Evolutionary conservation across 1,140 invertebrate species (phyloP).

Genomic region (Pachyrhynchus sulphureomaculatus): DNA sequence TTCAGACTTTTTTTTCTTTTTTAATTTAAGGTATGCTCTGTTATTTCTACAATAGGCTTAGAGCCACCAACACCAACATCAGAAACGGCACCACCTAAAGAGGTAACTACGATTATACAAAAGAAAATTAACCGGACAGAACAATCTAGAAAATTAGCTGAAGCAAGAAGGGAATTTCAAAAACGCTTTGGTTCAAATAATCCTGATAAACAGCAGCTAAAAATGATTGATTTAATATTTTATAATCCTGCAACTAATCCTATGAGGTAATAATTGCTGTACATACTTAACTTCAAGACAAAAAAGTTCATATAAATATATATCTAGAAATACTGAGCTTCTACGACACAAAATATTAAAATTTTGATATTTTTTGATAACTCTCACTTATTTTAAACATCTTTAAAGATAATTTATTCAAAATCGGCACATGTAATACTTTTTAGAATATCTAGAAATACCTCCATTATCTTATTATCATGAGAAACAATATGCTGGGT

Average conservation of each 20-base stretch:
- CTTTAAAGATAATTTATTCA: too few species aligned
- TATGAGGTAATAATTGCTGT: slow-evolving; percentile 12
- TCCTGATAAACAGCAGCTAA: slow-evolving; percentile 69
- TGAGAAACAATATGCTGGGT: too few species aligned
- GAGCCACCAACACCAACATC: slow-evolving; percentile 17
- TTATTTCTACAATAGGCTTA: slow-evolving; percentile 25
- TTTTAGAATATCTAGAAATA: too few species aligned
- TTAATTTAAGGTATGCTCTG: slow-evolving; percentile 41
- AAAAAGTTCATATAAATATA: too few species aligned
- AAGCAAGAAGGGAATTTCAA: slow-evolving; percentile 60
- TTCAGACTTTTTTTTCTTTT: too few species aligned
- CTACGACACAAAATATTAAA: too few species aligned
- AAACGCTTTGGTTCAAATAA: slow-evolving; percentile 57
- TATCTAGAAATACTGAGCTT: too few species aligned
- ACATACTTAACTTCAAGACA: too few species aligned
- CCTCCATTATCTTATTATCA: too few species aligned
- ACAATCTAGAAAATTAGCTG: slow-evolving; percentile 56
- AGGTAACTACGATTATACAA: slow-evolving; percentile 36
- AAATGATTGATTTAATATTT: slow-evolving; percentile 88
- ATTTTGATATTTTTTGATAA: too few species aligned
- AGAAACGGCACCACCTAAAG: slow-evolving; percentile 29
- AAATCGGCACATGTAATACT: too few species aligned
- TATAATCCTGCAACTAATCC: slow-evolving; percentile 68
- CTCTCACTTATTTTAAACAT: too few species aligned
- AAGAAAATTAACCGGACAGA: slow-evolving; percentile 49